Evolutionary conservation across 2,888 invertebrate genomes (phyloP).

Genomic region (Standfussiana lucernea): DNA sequence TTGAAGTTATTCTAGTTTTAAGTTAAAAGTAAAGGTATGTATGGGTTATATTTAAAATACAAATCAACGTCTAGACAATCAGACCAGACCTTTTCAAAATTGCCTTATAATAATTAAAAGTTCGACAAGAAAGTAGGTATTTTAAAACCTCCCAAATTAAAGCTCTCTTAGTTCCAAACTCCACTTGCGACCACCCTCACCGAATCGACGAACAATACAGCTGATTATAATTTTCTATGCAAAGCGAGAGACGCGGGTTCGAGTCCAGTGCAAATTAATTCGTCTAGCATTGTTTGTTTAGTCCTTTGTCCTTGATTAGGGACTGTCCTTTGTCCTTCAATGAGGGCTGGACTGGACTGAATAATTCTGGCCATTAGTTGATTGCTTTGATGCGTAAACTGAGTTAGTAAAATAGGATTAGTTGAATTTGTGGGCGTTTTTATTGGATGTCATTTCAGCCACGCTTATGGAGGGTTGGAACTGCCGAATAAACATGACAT

Average conservation of each 20-base stretch:
- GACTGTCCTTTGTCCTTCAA: conserved; percentile 37
- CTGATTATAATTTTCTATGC: conserved; percentile 47
- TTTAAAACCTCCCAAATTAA: not conserved
- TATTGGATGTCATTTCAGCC: conserved; percentile 9
- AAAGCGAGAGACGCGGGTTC: conserved; percentile 42
- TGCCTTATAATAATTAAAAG: not conserved
- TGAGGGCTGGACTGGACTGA: conserved; percentile 23
- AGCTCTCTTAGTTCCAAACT: not conserved
- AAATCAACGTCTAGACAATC: not conserved
- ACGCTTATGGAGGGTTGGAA: not conserved
- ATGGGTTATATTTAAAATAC: not conserved
- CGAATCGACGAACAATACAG: conserved; percentile 36
- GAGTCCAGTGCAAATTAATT: conserved; percentile 49
- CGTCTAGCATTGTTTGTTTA: conserved; percentile 49
- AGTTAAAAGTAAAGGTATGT: not conserved
- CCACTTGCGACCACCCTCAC: not conserved
- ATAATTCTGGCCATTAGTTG: conserved; percentile 50
- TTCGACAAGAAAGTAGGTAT: not conserved
- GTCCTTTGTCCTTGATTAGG: conserved; percentile 55
- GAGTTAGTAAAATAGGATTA: conserved; percentile 32
- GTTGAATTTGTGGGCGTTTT: conserved; percentile 10
- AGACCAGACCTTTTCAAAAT: not conserved
- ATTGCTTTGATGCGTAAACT: conserved; percentile 49
- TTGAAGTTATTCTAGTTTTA: not conserved
- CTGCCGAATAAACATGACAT: not conserved